These are phyloP conservation scores for Prunella himalayana DNA, from an alignment of 2,113 vertebrate species.

Conservation along the genomic window DNA sequence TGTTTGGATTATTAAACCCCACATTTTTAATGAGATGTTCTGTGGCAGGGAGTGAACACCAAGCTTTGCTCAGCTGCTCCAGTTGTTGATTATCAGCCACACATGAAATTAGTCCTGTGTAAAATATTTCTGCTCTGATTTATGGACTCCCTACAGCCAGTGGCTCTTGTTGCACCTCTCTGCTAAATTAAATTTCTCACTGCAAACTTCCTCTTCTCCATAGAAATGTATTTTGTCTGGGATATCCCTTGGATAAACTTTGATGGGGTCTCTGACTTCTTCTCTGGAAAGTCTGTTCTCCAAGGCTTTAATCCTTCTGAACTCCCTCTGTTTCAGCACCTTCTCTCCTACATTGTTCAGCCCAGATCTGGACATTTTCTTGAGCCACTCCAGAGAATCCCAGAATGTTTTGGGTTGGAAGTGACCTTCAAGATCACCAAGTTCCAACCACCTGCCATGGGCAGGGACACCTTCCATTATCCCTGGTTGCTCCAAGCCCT, in stretches of 20 bases:
- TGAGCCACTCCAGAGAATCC: neutral
- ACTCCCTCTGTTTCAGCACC: neutral
- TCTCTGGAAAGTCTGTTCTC: neutral
- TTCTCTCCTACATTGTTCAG: neutral
- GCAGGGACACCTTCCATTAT: neutral
- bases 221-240: rapidly evolving
- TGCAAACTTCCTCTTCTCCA: neutral
- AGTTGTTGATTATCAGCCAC: neutral
- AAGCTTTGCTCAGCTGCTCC: neutral
- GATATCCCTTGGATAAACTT: neutral
- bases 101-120: neutral
- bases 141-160: neutral
- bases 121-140: neutral
- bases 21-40: neutral
- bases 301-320: neutral
- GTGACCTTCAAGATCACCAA: neutral
- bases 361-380: neutral
- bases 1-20: neutral
- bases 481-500: neutral
- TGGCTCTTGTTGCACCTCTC: neutral
- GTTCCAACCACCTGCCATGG: rapidly evolving
- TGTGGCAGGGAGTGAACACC: neutral
- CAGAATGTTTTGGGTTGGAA: neutral
- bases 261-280: neutral
- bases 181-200: neutral